Base-by-base conservation (phyloP, 2,888 invertebrate genomes). In the Drosophila paramelanica region DNA sequence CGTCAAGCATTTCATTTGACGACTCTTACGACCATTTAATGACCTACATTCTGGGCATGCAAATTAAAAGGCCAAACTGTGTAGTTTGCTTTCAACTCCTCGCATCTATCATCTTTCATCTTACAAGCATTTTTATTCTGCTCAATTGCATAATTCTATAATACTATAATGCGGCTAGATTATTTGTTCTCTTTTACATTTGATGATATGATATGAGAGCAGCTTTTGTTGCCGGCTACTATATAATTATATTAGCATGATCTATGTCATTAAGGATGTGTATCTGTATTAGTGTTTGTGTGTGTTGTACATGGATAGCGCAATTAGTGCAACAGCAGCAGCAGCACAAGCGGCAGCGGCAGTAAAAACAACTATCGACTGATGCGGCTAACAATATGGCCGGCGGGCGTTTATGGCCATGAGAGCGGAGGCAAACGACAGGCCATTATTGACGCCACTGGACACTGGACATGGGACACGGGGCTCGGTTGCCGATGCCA, bases 211-310 rank as follows among this genome's bases (percentile, higher is more conserved):
- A 81, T 81, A 85, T 88, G 70, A 67, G 66, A 74, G 70, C 79
- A 78, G 47, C 57, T 73, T 85, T 74, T 74, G 81, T 81, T 74
- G 82, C 58, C 55, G 14, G 23, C 57, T 51, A 25, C 51, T 47
- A 84, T 89, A 84, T 88, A 88, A 84, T 89, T 89, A 84, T 84
- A 84, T 84, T 88, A 81, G 82, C 88, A 89, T 84, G 83, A 84
- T 89, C 83, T 85, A 85, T 84, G 89, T 81, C 88, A 89, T 84
- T 77, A 80, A 51, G 70, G 45, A 78, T 57, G 66, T 64, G 10
- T 14, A 56, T 23, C 4, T 49, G 27, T 36, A 39, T 41, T 46
- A 66, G 23, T 51, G 45, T 52, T n/a, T n/a, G 49, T 41, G 42
- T 64, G 56, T 64, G 69, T 43, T 60, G 62, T 59, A 43, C 77